Evolutionary conservation across 1,140 invertebrate species (phyloP), one percentile per base, ranked within the genome.

Genomic region (silkworm (Bombyx mori)): DNA sequence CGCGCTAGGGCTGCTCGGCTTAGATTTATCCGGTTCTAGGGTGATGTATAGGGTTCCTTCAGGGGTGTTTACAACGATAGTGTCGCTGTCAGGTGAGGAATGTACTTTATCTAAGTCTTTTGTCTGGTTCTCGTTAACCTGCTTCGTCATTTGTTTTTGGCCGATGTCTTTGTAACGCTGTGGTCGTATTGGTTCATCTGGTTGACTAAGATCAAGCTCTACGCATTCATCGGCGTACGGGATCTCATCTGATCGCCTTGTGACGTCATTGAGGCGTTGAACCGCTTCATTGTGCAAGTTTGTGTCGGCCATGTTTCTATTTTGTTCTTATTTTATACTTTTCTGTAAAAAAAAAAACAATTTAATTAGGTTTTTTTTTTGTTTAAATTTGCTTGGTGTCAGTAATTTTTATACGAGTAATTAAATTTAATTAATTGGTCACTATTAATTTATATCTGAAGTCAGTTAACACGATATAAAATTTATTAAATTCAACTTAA

Each of bases 11-110:
- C 75, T 82, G 7, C 64, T 76, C 26, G 71, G 66, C 35, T 73
- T 79, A 2, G 68, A 73, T 60, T 61, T 79, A 52, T 83, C 79
- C 44, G 77, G 80, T 54, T 84, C 83, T 66, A 86, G 63, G 44
- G 83, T 86, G 44, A 86, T 82, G 42, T 86, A 86, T 1, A 86
- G 60, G 8, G 79, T 84, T 42, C 83, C 83, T 76, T 86, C 83
- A 49, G 83, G 81, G 7, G 83, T 86, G 52, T 84, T 74, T 4
- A 86, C 81, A n/a, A 86, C 76, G 60, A 86, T 86, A 2, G 83
- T 86, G 62, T 86, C 83, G 47, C 65, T 84, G 18, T 84, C 75
- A 9, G 83, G 79, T 1, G 68, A 68, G 43, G 69, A 67, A 54
- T 77, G 78, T 8, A 84, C 65, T 10, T 68, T 54, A 42, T 77